phyloP scores from a whole-genome alignment of 2,888 invertebrate genomes.

The Phorcus lineatus region DNA sequence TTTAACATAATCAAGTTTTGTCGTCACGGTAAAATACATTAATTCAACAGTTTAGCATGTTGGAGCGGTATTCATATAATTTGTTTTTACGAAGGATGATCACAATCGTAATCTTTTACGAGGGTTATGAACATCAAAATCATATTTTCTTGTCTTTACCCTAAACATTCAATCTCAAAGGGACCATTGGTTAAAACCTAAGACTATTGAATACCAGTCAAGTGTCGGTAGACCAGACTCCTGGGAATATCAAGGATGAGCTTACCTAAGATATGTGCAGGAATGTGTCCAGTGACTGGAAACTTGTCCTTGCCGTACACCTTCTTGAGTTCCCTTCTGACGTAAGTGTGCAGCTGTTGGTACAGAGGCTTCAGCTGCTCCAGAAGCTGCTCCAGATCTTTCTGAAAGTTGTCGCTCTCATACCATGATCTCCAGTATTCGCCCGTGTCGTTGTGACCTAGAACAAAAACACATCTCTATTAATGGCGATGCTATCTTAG shows the following conservation, averaged over 20 bases:
- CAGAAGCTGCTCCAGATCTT: conserved; percentile 78
- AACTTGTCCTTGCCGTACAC: conserved; percentile 83
- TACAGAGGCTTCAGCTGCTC: conserved; percentile 83
- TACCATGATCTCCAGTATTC: conserved; percentile 93
- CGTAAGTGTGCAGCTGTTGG: conserved; percentile 88
- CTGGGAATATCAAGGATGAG: neutral
- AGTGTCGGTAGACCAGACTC: too few species aligned
- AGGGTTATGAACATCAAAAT: too few species aligned
- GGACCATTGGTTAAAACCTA: too few species aligned
- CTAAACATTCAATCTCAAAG: too few species aligned
- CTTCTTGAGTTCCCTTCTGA: conserved; percentile 82
- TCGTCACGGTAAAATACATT: too few species aligned
- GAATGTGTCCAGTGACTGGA: conserved; percentile 84
- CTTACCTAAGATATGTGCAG: conserved; percentile 86
- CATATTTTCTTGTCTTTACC: too few species aligned
- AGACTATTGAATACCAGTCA: neutral
- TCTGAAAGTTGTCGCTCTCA: conserved; percentile 84
- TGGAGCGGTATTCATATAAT: too few species aligned
- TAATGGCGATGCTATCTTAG: too few species aligned
- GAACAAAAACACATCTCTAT: neutral
- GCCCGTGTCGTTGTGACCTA: conserved; percentile 91
- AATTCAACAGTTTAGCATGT: too few species aligned
- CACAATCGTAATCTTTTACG: too few species aligned
- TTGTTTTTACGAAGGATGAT: too few species aligned
- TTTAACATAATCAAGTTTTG: too few species aligned